Evolutionary conservation across 1,140 invertebrate genomes (phyloP).

Genomic region (Aphelinus certus): DNA sequence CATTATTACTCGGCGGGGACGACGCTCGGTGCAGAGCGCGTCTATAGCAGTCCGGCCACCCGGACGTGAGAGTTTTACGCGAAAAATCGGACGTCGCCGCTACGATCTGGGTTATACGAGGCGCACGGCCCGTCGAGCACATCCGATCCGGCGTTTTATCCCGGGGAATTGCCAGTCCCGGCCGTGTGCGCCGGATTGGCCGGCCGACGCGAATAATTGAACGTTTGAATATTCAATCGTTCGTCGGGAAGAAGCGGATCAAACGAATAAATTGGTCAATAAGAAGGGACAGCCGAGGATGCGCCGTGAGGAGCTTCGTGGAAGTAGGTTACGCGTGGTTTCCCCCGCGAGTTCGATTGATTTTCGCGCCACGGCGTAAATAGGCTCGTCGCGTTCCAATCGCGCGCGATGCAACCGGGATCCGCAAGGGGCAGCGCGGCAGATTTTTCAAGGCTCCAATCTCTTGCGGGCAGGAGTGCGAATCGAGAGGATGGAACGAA

Average conservation of each 20-base stretch:
- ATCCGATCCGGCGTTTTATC: not conserved
- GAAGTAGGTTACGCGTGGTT: no score
- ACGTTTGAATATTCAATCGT: conserved; percentile 5
- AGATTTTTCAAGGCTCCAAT: no score
- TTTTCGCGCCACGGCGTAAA: no score
- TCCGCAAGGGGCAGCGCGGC: no score
- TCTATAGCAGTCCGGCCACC: not conserved
- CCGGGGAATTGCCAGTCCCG: not conserved
- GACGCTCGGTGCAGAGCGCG: not conserved
- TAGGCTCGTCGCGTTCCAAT: no score
- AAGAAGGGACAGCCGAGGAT: not conserved
- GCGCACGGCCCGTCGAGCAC: not conserved
- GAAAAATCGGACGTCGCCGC: conserved; percentile 9
- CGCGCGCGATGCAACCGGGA: no score
- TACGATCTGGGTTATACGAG: conserved; percentile 18
- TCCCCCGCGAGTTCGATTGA: no score
- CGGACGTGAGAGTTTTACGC: conserved; percentile 28
- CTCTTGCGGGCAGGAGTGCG: no score
- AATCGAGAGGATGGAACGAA: no score
- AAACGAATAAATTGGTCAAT: conserved; percentile 2
- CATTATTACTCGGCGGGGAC: conserved; percentile 19
- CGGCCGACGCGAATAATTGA: conserved; percentile 20
- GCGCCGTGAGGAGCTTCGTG: no score
- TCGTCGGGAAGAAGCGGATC: not conserved
- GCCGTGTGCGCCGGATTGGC: not conserved